These are phyloP conservation scores for Oxyura jamaicensis DNA, from an alignment of 2,113 vertebrate genomes.

Conservation along the genomic window DNA sequence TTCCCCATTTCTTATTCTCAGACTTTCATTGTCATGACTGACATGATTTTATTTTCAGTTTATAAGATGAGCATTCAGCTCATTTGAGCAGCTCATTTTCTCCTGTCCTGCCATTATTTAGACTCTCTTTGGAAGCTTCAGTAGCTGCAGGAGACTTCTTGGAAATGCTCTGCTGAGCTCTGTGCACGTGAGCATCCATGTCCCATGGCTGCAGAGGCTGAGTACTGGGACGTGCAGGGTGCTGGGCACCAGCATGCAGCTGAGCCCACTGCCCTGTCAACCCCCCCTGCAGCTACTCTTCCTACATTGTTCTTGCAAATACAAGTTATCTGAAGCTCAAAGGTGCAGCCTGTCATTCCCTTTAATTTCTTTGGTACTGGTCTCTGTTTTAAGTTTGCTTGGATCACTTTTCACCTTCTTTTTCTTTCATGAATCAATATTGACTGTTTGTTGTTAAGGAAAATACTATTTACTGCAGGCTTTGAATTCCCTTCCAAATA, in stretches of 20 bases:
- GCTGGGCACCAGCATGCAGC: fast-evolving
- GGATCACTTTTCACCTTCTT: neutral
- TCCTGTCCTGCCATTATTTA: neutral
- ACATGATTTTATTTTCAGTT: neutral
- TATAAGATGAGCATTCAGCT: neutral
- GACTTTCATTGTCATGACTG: neutral
- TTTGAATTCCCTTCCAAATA: constrained; percentile 42
- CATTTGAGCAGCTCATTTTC: neutral
- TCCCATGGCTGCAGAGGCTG: neutral
- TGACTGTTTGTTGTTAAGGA: constrained; percentile 34
- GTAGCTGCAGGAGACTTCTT: neutral
- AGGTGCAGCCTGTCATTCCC: neutral
- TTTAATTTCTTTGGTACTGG: neutral
- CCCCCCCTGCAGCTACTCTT: fast-evolving
- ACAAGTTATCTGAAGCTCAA: neutral
- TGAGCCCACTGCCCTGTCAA: neutral
- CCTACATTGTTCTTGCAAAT: neutral
- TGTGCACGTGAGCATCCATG: neutral
- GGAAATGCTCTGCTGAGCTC: neutral
- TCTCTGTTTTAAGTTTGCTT: constrained; percentile 4
- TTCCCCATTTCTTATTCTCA: neutral
- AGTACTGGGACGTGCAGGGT: fast-evolving
- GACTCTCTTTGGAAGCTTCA: neutral
- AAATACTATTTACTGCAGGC: constrained; percentile 17
- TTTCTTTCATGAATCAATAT: neutral